Conservation (phyloP, 1,140 invertebrate genomes). For the Leguminivora glycinivorella region DNA sequence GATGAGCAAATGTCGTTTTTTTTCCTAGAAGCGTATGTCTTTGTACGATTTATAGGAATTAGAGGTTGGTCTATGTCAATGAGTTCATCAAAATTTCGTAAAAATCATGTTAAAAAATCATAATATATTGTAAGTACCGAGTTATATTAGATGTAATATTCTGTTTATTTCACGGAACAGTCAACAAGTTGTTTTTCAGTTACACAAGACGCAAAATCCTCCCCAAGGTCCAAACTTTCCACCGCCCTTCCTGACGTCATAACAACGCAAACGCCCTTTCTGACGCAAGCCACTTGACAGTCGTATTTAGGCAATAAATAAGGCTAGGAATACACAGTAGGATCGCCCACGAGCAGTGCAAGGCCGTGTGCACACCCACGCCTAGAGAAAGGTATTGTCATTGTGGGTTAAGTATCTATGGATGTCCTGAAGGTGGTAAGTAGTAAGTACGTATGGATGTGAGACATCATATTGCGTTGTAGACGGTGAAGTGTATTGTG, state of each 20-base stretch:
- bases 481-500: background rate
- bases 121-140: no score
- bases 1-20: no score
- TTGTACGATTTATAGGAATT: no score
- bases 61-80: no score
- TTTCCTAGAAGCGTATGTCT: no score
- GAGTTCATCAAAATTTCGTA: no score
- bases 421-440: background rate
- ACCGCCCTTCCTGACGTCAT: background rate
- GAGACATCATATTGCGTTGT: background rate
- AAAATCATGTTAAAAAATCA: no score
- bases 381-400: conserved; percentile 11
- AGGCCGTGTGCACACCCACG: conserved; percentile 14
- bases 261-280: background rate
- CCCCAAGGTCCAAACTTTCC: background rate
- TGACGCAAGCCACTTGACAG: conserved; percentile 11
- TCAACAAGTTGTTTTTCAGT: background rate
- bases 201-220: background rate
- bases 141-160: no score
- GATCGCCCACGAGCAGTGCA: background rate
- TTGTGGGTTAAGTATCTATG: background rate
- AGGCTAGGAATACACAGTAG: background rate
- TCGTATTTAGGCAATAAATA: background rate
- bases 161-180: background rate
- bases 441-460: background rate